phyloP scores from a whole-genome alignment of 2,888 invertebrate genomes.

The Drosophila merina region DNA sequence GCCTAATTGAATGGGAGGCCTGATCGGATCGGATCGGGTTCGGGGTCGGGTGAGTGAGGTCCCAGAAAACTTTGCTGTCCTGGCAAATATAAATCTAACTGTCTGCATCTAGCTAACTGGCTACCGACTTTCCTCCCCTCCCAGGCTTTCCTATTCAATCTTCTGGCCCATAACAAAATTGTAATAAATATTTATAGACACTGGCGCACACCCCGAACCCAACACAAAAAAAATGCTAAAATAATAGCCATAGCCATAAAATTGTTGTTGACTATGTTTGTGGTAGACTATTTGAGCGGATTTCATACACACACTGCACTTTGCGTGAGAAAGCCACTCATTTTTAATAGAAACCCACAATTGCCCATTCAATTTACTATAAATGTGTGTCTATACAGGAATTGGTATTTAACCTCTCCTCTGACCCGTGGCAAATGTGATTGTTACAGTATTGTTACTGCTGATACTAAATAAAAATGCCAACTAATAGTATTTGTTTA shows the following conservation, averaged over 20 bases:
- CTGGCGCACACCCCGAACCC: constrained; percentile 20
- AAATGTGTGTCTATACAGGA: constrained; percentile 21
- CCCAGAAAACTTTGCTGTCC: constrained; percentile 39
- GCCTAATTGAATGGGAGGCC: constrained; percentile 62
- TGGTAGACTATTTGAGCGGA: constrained; percentile 13
- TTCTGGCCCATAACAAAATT: constrained; percentile 49
- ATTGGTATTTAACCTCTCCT: neutral
- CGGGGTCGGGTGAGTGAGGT: constrained; percentile 19
- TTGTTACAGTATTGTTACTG: constrained; percentile 12
- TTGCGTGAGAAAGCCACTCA: constrained; percentile 37
- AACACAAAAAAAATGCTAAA: constrained; percentile 42
- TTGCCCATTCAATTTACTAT: constrained; percentile 49
- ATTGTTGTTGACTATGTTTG: constrained; percentile 47
- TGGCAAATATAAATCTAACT: constrained; percentile 27
- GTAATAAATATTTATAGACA: constrained; percentile 72
- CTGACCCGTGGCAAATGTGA: constrained; percentile 1
- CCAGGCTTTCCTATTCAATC: constrained; percentile 41
- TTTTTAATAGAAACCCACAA: constrained; percentile 56
- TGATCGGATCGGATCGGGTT: constrained; percentile 5
- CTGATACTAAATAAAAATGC: constrained; percentile 23
- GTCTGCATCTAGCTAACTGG: constrained; percentile 33
- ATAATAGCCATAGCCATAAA: constrained; percentile 63
- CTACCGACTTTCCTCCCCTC: neutral
- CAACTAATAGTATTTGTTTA: constrained; percentile 21
- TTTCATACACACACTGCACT: constrained; percentile 41